Conservation (phyloP, 2,113 vertebrate genomes). For the Carassius auratus region DNA sequence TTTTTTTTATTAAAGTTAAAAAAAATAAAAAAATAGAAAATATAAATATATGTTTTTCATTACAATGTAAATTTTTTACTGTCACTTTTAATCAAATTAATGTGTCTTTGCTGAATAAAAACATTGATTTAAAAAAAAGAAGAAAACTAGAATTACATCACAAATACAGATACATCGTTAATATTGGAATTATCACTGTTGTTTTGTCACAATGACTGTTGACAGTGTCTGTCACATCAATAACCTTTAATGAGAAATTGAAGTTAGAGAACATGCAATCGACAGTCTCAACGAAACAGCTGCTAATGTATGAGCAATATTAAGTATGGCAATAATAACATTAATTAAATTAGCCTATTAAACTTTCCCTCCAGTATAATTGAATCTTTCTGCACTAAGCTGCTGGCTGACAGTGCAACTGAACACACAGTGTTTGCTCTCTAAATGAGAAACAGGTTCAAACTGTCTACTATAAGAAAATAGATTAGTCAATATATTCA, state of each 20-base stretch:
- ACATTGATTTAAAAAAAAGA: neutral
- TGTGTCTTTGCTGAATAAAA: neutral
- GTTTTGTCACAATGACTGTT: neutral
- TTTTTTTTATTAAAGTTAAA: no score
- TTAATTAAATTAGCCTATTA: constrained; percentile 31
- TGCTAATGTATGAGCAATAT: constrained; percentile 17
- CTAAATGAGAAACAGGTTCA: constrained; percentile 35
- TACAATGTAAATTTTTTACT: no score
- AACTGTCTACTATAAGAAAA: constrained; percentile 26
- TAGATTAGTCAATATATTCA: constrained; percentile 30
- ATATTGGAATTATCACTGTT: neutral
- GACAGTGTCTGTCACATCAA: constrained; percentile 5
- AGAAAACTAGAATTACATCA: neutral
- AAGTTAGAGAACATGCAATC: neutral
- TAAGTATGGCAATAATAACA: constrained; percentile 10
- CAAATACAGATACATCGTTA: neutral
- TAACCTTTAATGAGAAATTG: constrained; percentile 20
- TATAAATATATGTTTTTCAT: no score
- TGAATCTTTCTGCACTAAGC: neutral
- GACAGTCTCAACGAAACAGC: neutral
- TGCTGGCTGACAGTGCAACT: neutral
- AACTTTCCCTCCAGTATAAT: constrained; percentile 13
- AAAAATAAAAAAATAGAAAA: no score
- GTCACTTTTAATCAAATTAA: neutral
- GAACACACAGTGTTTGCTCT: neutral